Conservation (phyloP, 2,797 vertebrate genomes). For the Florisuga fusca region DNA sequence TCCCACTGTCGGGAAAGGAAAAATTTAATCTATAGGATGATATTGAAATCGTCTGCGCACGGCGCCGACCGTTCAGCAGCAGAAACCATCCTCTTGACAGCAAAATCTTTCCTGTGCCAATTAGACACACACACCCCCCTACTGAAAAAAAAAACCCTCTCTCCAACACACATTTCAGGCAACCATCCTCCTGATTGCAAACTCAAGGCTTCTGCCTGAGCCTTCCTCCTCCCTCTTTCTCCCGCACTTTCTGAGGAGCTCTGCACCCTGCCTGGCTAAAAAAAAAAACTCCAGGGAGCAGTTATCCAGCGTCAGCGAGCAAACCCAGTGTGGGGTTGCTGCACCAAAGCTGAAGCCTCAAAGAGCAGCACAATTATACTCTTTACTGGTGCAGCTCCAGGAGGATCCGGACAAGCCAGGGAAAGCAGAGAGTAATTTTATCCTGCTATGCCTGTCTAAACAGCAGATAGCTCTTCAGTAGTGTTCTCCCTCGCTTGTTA, state of each 20-base stretch:
- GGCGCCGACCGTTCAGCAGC: neutral
- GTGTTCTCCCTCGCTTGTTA: constrained; percentile 22
- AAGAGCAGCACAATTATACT: constrained; percentile 22
- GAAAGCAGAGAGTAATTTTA: constrained; percentile 39
- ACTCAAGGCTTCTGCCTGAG: neutral
- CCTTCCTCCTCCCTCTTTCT: neutral
- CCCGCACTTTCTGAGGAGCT: neutral
- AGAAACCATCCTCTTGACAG: neutral
- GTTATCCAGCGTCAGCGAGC: neutral
- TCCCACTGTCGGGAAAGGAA: neutral
- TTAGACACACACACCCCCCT: neutral
- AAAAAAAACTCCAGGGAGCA: neutral
- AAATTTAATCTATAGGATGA: neutral
- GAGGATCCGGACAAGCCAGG: constrained; percentile 12
- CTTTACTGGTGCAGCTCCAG: constrained; percentile 46
- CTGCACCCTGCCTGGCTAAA: neutral
- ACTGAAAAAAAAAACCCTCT: neutral
- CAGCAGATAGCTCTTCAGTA: constrained; percentile 18
- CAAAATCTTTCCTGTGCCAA: neutral
- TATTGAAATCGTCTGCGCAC: neutral
- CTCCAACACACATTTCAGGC: neutral
- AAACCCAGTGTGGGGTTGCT: rapidly evolving
- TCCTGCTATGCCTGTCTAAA: constrained; percentile 63
- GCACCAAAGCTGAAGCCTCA: neutral
- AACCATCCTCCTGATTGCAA: neutral